Base-by-base conservation (phyloP, 2,888 invertebrate species). In the Noctua pronuba region DNA sequence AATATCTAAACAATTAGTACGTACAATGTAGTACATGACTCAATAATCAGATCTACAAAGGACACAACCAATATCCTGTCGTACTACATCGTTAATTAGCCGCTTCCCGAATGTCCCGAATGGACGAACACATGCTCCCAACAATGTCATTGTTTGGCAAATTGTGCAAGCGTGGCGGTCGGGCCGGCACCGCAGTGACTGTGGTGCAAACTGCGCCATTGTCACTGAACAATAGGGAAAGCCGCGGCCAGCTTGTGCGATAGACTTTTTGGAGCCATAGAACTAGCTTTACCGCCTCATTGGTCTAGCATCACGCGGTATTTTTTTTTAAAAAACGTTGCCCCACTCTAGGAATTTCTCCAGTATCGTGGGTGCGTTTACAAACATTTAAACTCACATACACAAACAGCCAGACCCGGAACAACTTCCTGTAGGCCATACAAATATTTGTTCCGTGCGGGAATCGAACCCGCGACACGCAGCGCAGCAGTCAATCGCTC, bases 171-270 rank as follows among this genome's bases (percentile, higher is more conserved):
- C 89, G 89, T 88, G 88, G 81, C 88, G 91, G 74, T 79, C 87
- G 90, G 72, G 73, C 73, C 87, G 90, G 83, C 60, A 44, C 70
- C 70, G 38, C 66, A 83, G 85, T n/a, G 41, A 41, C 65, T 65
- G 41, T 88, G 88, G 93, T 94, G 94, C 93, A 95, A 96, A 92
- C 91, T 84, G 86, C 85, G 86, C 93, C 92, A 95, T 96, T 96
- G 96, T 96, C 89, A 90, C 82, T 82, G 83, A 92, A 96, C 96
- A 96, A 96, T 96, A 94, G 96, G 92, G 95, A 96, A 96, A 96
- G 96, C 92, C 86, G 81, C 85, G 89, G 88, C 91, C 89, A 90
- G 77, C 78, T 75, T 75, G 77, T 79, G 77, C 79, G 49, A 68
- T 89, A 85, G 79, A 71, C 70, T 82, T 86, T 83, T 84, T 82